These are phyloP conservation scores for Toxostoma redivivum DNA, from an alignment of 2,113 vertebrate species.

Conservation along the genomic window DNA sequence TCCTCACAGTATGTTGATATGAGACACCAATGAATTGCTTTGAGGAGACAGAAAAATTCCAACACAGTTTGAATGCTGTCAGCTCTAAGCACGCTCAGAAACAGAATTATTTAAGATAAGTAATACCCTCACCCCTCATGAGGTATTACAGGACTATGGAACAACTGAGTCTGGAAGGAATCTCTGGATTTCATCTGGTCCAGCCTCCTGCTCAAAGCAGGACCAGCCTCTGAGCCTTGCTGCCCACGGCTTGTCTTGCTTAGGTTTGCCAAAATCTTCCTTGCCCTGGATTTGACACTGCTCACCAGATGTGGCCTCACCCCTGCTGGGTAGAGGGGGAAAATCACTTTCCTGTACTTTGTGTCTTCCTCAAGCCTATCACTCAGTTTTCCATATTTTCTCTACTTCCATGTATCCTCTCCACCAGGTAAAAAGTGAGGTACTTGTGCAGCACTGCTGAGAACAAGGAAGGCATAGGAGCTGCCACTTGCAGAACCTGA, in stretches of 20 bases:
- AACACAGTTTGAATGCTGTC: not conserved
- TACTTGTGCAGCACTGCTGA: not conserved
- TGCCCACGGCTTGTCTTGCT: not conserved
- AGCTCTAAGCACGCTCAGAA: not conserved
- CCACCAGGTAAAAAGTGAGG: not conserved
- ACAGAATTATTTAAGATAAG: not conserved
- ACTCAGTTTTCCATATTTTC: not conserved
- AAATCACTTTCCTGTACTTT: not conserved
- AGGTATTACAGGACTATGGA: not conserved
- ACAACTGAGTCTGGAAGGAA: not conserved
- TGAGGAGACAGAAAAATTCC: not conserved
- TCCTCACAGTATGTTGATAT: not conserved
- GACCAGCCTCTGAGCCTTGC: not conserved
- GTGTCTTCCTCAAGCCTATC: not conserved
- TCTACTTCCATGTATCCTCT: not conserved
- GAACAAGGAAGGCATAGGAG: not conserved
- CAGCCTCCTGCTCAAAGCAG: not conserved
- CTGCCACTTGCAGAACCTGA: not conserved
- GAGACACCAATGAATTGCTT: not conserved
- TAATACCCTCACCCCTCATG: accelerated
- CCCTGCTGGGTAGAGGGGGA: not conserved
- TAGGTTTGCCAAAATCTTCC: not conserved
- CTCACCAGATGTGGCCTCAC: not conserved
- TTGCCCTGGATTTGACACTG: not conserved
- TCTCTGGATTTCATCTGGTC: not conserved